Base-by-base conservation (phyloP, 2,797 vertebrate genomes). In the Tachyglossus aculeatus region DNA sequence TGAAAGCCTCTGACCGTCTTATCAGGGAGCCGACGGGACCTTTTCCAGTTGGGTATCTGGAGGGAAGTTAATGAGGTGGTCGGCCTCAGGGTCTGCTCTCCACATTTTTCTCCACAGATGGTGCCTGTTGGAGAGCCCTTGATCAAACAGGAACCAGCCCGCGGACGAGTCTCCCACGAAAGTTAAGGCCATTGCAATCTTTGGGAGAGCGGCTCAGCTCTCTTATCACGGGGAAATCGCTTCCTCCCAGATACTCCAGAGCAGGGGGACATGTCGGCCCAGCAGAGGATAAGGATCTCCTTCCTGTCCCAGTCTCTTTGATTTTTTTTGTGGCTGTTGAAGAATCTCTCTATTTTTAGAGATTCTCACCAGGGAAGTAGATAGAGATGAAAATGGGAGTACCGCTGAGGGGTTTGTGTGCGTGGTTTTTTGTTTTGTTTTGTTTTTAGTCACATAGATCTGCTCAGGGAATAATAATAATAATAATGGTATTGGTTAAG, bases 231-330 rank as follows among this genome's bases (percentile, higher is more conserved):
- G 73, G 56, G 77, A 73, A 67, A 57, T 58, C 34, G 57, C 78
- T 68, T 34, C 48, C 36, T 74, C 25, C 33, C 38, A 71, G 25
- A 54, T 45, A 47, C 44, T 33, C 24, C 52, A 62, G 67, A 50
- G 44, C 19, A 57, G 25, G 53, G 48, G 47, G 68, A 61, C 60
- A 44, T 38, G 38, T 8, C 5, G 44, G 37, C 55, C 72, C 70
- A 70, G 70, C 65, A 54, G 62, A 73, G 78, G 78, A 81, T 62
- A 77, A 75, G 59, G 39, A 27, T 44, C 9, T 16, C 53, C 68
- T 77, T 83, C 85, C 80, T 81, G 75, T 31, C 63, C 53, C 33
- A 21, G 48, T 34, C 50, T 52, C 82, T 86, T 82, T 85, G 73
- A 83, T 85, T 79, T 73, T 58, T 60, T 63, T n/a, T n/a, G n/a